Evolutionary conservation across 2,113 vertebrate species (phyloP).

Genomic region (Rhea americana): DNA sequence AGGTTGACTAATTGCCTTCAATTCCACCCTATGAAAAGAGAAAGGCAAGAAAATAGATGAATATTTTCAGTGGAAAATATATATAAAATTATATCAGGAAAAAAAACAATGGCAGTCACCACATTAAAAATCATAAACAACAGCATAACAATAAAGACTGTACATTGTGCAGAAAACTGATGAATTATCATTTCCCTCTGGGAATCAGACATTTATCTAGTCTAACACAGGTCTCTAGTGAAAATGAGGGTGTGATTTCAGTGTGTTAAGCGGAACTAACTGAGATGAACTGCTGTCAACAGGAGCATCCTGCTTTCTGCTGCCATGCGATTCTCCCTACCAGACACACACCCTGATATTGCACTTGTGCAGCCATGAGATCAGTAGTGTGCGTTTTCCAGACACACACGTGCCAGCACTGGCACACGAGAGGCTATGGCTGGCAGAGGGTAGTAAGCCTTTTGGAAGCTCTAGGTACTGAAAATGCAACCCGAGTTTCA

Average conservation of each 20-base stretch:
- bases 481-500: neutral
- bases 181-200: neutral
- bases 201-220: neutral
- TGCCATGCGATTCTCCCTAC: neutral
- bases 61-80: neutral
- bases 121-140: neutral
- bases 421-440: fast-evolving
- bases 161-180: neutral
- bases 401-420: neutral
- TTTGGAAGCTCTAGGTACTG: neutral
- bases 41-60: neutral
- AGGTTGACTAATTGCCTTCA: constrained; percentile 45
- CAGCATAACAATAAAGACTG: neutral
- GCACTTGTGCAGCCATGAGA: neutral
- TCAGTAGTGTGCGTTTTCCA: neutral
- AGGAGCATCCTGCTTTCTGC: neutral
- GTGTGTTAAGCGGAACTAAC: fast-evolving
- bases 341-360: fast-evolving
- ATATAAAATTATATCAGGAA: neutral
- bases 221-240: neutral
- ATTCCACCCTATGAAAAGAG: constrained; percentile 64
- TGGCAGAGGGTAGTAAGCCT: neutral
- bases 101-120: neutral
- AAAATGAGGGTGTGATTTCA: neutral
- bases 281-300: fast-evolving